Base-by-base conservation (phyloP, 2,888 invertebrate species). In the Dryococelus australis region DNA sequence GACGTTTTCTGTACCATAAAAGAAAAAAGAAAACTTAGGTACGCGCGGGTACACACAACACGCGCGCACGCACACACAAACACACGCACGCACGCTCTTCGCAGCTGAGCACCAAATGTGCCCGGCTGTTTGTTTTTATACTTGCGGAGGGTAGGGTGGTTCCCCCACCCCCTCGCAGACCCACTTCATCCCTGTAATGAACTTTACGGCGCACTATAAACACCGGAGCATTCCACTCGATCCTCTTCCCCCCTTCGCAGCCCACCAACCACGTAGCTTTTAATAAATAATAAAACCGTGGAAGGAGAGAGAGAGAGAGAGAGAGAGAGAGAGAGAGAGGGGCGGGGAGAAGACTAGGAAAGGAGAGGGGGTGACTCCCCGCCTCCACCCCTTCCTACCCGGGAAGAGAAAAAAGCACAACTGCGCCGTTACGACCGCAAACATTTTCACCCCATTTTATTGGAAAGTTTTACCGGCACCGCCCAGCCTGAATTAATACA, bases 381-480 rank as follows among this genome's bases (percentile, higher is more conserved):
- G 16, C 47, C 47, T 16, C 1, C 47, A 47, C 16, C 47, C 47
- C 16, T 47, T 47, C 47, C 47, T 13, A 2, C 4, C 47, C 35
- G 51, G 65, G 8, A 16, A 8, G 24, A 65, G n/a, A 65, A 65
- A n/a, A 65, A 65, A 65, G n/a, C n/a, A 65, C 65, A 65, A 65
- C 65, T 3, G 65, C 24, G 16, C 24, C 65, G 65, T 65, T 65
- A 24, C 85, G 85, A 26, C 85, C 85, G n/a, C 85, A 35, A 43
- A 85, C 53, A 51, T 85, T 85, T 85, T 85, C 53, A 51, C 53
- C 53, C 85, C 47, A 47, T 27, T 85, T 85, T 85, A 53, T 53
- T 51, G 51, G 53, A 85, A 27, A 85, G 51, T 47, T 65, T 65
- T 65, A 65, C 65, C 65, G 65, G 65, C 65, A 65, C 65, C 65